Evolutionary conservation across 2,888 invertebrate genomes (phyloP).

Genomic region (Andricus quercusramuli): DNA sequence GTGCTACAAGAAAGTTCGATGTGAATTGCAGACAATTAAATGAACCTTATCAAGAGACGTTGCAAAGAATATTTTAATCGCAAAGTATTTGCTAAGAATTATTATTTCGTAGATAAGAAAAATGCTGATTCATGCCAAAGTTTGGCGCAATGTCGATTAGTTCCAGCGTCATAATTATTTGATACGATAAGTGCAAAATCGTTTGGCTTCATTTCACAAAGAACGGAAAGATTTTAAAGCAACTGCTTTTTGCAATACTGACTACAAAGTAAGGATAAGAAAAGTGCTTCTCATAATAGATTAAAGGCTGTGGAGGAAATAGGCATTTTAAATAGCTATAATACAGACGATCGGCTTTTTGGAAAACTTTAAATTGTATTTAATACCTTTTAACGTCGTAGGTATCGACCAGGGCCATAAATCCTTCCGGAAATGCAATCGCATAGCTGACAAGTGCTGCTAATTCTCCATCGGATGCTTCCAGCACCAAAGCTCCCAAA

Average conservation of each 20-base stretch:
- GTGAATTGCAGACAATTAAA: background rate
- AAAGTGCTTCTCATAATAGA: background rate
- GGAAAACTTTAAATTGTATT: background rate
- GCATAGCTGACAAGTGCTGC: conserved; percentile 97
- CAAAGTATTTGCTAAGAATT: background rate
- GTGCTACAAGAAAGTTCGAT: background rate
- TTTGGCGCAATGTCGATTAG: background rate
- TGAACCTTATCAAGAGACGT: background rate
- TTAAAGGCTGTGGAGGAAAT: background rate
- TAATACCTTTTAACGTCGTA: conserved; percentile 99
- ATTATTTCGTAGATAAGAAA: background rate
- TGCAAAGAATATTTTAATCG: too few relatives aligned
- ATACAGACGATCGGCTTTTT: background rate
- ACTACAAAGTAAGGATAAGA: background rate
- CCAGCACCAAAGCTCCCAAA: conserved; percentile 88
- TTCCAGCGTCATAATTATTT: background rate
- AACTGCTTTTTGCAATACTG: background rate
- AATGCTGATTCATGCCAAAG: conserved; percentile 17
- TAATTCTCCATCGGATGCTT: conserved; percentile 96
- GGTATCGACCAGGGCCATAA: conserved; percentile 98
- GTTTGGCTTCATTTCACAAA: background rate
- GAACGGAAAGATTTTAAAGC: conserved; percentile 31
- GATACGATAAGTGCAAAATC: conserved; percentile 12
- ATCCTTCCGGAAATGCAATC: conserved; percentile 96
- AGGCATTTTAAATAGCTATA: too few relatives aligned